Evolutionary conservation across 2,113 vertebrate species (phyloP).

Genomic region (Rostratula benghalensis): DNA sequence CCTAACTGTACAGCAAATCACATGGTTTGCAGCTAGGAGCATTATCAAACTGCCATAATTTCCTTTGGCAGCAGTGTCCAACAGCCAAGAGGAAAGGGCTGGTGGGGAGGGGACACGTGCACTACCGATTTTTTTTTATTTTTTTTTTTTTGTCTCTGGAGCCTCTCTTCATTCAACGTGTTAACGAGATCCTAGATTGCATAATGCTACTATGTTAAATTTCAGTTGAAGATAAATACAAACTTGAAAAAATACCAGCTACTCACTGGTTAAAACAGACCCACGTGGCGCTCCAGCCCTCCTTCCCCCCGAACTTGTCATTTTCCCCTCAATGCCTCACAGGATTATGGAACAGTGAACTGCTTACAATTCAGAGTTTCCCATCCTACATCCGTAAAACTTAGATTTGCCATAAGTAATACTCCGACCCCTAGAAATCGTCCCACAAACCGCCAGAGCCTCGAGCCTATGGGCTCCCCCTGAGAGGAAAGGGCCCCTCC

Average conservation of each 20-base stretch:
- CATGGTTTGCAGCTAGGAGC: not conserved
- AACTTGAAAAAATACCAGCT: not conserved
- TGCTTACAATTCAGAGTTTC: not conserved
- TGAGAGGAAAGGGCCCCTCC: not conserved
- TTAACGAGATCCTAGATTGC: not conserved
- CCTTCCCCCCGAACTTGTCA: not conserved
- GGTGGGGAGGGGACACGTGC: not conserved
- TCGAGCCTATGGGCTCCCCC: no score
- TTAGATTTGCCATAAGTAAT: not conserved
- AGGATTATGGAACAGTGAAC: not conserved
- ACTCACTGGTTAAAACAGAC: not conserved
- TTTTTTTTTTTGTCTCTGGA: no score
- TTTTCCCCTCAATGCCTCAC: not conserved
- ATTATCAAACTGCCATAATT: not conserved
- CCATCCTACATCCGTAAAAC: not conserved
- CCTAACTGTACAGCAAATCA: not conserved
- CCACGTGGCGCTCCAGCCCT: not conserved
- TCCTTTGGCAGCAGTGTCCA: not conserved
- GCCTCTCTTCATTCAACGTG: not conserved
- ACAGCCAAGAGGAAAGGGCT: no score
- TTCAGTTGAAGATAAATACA: not conserved
- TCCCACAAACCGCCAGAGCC: not conserved
- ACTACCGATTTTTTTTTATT: fast-evolving
- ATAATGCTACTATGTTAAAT: not conserved
- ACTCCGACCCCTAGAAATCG: not conserved